Percentiles rank a stretch among this genome's conserved stretches.
phyloP scores from a whole-genome alignment of 2,888 invertebrate genomes.

The Philonicus albiceps region DNA sequence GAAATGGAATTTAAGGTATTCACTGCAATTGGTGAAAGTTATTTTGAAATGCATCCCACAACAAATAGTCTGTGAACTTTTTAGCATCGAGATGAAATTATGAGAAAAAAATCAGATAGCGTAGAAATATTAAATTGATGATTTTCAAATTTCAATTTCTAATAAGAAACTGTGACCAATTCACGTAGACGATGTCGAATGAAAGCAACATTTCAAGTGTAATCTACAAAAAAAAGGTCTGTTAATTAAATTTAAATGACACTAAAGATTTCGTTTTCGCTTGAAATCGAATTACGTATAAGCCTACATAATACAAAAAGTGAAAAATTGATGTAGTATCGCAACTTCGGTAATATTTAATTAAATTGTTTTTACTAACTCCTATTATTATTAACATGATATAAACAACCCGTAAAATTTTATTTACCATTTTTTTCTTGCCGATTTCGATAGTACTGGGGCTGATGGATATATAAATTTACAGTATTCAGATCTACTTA shows the following conservation, averaged over 20 bases:
- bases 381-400: no score
- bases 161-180: not conserved
- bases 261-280: not conserved
- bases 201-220: not conserved
- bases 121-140: not conserved
- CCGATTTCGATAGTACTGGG: no score
- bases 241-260: not conserved
- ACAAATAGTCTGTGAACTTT: not conserved
- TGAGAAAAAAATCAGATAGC: not conserved
- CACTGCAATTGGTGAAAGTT: not conserved
- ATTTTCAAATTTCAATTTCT: not conserved
- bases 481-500: no score
- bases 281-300: no score
- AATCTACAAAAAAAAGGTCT: not conserved
- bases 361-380: no score
- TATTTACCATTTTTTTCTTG: no score
- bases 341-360: no score
- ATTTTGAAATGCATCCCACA: not conserved
- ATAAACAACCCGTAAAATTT: no score
- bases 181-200: not conserved
- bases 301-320: no score
- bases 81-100: not conserved
- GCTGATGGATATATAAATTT: no score
- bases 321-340: no score
- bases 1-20: not conserved